Evolutionary conservation across 2,113 vertebrate species (phyloP).

Genomic region (Anseranas semipalmata): DNA sequence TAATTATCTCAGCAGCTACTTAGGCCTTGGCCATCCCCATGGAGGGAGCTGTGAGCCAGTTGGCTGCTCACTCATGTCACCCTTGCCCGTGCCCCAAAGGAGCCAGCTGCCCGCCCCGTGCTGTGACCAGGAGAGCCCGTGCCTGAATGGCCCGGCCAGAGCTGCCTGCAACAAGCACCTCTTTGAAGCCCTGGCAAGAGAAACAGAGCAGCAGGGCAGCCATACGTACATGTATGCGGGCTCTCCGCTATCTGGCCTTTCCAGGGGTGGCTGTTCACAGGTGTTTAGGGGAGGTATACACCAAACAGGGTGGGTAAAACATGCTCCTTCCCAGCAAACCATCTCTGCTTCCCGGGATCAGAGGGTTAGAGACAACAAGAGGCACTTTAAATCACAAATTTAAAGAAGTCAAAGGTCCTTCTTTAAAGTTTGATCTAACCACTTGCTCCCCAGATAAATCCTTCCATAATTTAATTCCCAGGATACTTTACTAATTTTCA

Average conservation of each 20-base stretch:
- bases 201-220: not conserved
- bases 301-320: not conserved
- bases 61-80: not conserved
- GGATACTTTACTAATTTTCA: not conserved
- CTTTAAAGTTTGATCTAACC: not conserved
- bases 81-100: not conserved
- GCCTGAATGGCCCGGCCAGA: not conserved
- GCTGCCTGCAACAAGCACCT: not conserved
- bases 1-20: not conserved
- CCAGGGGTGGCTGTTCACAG: not conserved
- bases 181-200: not conserved
- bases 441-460: not conserved
- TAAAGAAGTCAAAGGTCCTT: not conserved
- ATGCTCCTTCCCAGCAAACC: not conserved
- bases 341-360: not conserved
- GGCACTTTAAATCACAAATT: not conserved
- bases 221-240: fast-evolving
- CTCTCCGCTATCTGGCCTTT: not conserved
- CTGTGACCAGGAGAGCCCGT: not conserved
- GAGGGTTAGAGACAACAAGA: not conserved
- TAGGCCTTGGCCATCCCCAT: not conserved
- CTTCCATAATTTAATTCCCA: not conserved
- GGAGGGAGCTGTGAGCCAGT: not conserved
- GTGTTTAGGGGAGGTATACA: not conserved
- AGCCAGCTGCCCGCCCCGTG: not conserved